Percentiles rank a stretch among this genome's conserved stretches.
Conservation (phyloP, 2,888 invertebrate species). For the Sesia apiformis region DNA sequence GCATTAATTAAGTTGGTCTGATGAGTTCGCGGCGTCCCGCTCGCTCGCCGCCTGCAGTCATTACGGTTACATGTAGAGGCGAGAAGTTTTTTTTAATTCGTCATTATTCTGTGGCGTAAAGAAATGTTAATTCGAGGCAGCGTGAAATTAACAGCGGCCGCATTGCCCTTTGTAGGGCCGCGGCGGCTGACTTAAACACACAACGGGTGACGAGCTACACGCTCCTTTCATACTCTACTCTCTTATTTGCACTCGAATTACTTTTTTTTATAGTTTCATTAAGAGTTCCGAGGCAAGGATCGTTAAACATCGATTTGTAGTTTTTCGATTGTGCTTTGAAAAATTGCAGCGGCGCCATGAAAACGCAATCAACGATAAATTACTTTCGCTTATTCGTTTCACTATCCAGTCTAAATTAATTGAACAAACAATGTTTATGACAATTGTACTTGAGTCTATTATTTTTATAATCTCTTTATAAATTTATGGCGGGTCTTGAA, state of each 20-base stretch:
- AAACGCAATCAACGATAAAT: not conserved
- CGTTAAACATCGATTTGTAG: conserved; percentile 62
- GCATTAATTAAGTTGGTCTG: conserved; percentile 70
- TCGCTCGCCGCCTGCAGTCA: conserved; percentile 49
- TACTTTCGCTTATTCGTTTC: not conserved
- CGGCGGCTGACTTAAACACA: conserved; percentile 68
- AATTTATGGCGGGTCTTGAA: too few species aligned
- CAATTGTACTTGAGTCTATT: too few species aligned
- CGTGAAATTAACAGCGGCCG: conserved; percentile 75
- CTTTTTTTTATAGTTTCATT: conserved; percentile 65
- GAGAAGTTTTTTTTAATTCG: conserved; percentile 72
- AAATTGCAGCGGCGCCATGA: not conserved
- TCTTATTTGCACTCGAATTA: conserved; percentile 69
- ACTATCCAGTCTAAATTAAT: not conserved
- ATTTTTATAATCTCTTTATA: too few species aligned
- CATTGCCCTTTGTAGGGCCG: conserved; percentile 66
- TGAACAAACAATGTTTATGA: not conserved
- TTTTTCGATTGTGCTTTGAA: conserved; percentile 17
- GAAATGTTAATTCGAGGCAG: conserved; percentile 76
- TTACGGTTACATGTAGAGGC: conserved; percentile 65
- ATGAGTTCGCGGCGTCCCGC: conserved; percentile 59
- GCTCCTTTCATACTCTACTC: conserved; percentile 56
- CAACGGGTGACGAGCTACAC: conserved; percentile 68
- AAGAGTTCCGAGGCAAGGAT: conserved; percentile 44
- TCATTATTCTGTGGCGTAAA: conserved; percentile 75